These are phyloP conservation scores for Acrocephalus scirpaceus DNA, from an alignment of 2,797 vertebrate genomes.

Conservation along the genomic window DNA sequence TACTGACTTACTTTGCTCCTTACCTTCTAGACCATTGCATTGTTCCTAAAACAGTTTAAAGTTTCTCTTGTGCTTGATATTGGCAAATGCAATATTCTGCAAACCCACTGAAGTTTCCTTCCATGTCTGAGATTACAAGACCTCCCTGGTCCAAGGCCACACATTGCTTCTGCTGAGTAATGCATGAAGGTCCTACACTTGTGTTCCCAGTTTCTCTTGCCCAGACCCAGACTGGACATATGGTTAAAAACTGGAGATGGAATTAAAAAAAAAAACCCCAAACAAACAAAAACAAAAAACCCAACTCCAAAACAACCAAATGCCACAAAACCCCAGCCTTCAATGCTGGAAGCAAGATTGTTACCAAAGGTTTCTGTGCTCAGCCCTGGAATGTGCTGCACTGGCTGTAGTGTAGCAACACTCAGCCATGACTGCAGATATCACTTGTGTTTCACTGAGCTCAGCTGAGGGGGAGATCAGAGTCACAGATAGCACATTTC, in stretches of 20 bases:
- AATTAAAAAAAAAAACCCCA: not conserved
- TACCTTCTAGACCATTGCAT: not conserved
- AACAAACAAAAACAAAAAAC: no score
- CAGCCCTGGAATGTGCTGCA: not conserved
- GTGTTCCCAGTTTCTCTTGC: not conserved
- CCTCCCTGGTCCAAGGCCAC: not conserved
- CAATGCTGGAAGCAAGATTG: not conserved
- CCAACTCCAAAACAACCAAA: not conserved
- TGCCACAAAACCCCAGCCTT: accelerated
- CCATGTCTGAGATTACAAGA: accelerated
- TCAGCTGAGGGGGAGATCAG: not conserved
- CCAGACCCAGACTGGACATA: not conserved
- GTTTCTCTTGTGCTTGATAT: not conserved
- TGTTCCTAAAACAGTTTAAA: not conserved
- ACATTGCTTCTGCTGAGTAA: not conserved
- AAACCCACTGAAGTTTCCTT: not conserved
- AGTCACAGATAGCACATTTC: not conserved
- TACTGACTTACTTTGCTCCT: not conserved
- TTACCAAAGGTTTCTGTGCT: not conserved
- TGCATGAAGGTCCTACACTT: not conserved
- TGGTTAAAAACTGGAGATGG: not conserved
- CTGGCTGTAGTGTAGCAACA: not conserved
- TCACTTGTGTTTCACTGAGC: not conserved
- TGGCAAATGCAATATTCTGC: not conserved
- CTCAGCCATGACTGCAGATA: not conserved